Base-by-base conservation (phyloP, 2,888 invertebrate species). In the Quadroppia sp. region DNA sequence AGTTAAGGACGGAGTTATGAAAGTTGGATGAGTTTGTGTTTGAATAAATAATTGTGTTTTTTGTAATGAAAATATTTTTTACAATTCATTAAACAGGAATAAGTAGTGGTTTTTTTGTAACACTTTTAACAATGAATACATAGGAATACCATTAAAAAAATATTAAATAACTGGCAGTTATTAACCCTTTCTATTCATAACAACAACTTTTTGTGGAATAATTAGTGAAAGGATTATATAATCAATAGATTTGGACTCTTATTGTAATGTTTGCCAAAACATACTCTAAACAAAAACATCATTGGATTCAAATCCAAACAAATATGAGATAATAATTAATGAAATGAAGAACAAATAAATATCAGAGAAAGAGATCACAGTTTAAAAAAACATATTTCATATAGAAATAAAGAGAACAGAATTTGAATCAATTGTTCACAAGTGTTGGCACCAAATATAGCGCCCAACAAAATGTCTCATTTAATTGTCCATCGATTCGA, bases 1-100 rank as follows among this genome's bases (percentile, higher is more conserved):
- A 61, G 15, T 23, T 17, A 32, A 59, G 61, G 61, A 61, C 61
- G 61, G 61, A 61, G 32, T 61, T 61, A 61, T 61, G 61, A 61
- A 32, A 32, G 32, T 32, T 32, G 30, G 0, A 32, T 61, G 61
- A 61, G 20, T 61, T 61, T 7, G 32, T 61, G 61, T 61, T 32
- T 30, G 20, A 61, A 61, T 61, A 61, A 61, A 61, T 61, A 61
- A 61, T 32, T 61, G 32, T n/a, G 23, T 23, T 45, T 45, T 45
- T 45, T 15, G 11, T 45, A 15, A 53, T 53, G 53, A 53, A 9
- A 36, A 25, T 25, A 53, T 23, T 50, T 53, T 9, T 53, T 20
- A 53, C 13, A 9, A 25, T 4, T 4, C 15, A 50, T 50, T 50
- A 36, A 36, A 61, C 32, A 32, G 1, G 53, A 53, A 53, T 53